Evolutionary conservation across 2,797 vertebrate genomes (phyloP), one percentile per base, ranked within the genome.

Genomic region (Enteromius fasciolatus): DNA sequence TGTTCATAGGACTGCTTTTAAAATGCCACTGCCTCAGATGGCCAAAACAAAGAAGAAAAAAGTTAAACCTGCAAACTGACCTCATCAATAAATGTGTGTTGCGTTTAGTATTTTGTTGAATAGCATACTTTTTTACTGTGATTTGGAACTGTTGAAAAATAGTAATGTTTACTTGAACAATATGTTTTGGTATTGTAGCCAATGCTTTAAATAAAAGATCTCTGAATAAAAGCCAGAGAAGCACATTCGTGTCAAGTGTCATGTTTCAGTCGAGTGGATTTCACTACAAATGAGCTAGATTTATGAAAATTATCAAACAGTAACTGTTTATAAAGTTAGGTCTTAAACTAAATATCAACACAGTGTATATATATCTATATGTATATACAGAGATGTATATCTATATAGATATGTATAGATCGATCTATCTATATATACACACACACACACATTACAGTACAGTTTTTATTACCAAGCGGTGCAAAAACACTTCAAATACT

Each of bases 21-120:
- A 98, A 94, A 98, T 99, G 88, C 97, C 97, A 0, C 91, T 99
- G 61, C 98, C 97, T 23, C 97, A 97, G 72, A 96, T 99, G 84
- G 94, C 99, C 87, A 99, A 99, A 88, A 94, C 97, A 14, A 99
- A 99, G 92, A 99, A 99, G 93, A 99, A 98, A 93, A 99, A 98
- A 87, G 89, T 94, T 48, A 99, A 98, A 90, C 88, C 92, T 46
- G 85, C 95, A 31, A 88, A 64, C 0, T 97, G 89, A 95, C 57
- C 11, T 46, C 54, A 48, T 59, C 18, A 17, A 33, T 14, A 50
- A 20, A 31, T 20, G 9, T 63, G 41, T 44, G 41, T 44, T 44
- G 41, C 3, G 14, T 1, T 75, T 36, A 31, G 46, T 10, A 44
- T 69, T 50, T 64, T 63, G 28, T 8, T 14, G 12, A 80, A 59